A percentile compares a stretch with the other conserved stretches of the same genome.
phyloP scores from a whole-genome alignment of 1,140 invertebrate species.

The Vollenhovia emeryi region DNA sequence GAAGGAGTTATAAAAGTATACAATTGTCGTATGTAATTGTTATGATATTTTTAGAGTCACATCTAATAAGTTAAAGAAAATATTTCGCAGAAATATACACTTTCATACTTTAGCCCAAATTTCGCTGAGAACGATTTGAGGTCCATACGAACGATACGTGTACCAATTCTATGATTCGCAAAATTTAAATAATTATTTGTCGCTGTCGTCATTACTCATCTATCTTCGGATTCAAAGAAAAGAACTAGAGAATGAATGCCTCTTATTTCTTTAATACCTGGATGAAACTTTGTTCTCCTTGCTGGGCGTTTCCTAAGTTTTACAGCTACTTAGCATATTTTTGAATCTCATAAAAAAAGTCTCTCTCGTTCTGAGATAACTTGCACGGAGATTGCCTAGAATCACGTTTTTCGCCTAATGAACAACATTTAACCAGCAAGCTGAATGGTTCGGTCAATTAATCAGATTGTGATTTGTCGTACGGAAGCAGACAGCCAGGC shows the following conservation, averaged over 20 bases:
- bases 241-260: constrained; percentile 26
- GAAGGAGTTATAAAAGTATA: no score
- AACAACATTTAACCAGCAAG: constrained; percentile 18
- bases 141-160: no score
- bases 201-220: background rate
- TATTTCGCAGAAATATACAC: background rate
- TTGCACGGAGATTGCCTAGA: background rate
- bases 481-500: constrained; percentile 34
- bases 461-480: constrained; percentile 41
- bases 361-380: background rate
- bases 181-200: constrained; percentile 47
- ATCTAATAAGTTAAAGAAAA: background rate
- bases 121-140: background rate
- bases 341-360: constrained; percentile 35
- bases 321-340: constrained; percentile 43
- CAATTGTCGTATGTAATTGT: background rate
- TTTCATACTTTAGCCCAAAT: background rate
- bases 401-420: constrained; percentile 29
- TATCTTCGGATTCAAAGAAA: background rate
- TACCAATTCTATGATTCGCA: background rate
- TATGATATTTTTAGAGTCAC: background rate
- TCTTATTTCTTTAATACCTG: background rate
- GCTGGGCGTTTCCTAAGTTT: background rate
- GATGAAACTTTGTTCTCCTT: background rate
- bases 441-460: constrained; percentile 20